Conservation (phyloP, 1,140 invertebrate genomes). For the Manduca sexta region DNA sequence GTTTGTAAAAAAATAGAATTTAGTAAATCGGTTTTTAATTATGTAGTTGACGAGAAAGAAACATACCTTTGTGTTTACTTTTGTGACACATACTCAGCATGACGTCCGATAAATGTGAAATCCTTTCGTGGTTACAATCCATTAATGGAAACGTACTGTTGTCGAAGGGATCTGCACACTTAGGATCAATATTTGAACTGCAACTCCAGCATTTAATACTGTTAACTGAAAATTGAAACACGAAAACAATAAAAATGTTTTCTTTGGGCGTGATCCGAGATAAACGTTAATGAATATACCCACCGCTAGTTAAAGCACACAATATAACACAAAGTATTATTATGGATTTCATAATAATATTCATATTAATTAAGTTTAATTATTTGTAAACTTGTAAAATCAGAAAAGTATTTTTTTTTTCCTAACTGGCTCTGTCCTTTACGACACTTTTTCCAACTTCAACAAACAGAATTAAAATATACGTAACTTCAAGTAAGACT, state of each 20-base stretch:
- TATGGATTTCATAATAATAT: no score
- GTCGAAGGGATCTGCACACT: conserved; percentile 95
- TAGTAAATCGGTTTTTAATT: no score
- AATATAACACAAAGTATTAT: no score
- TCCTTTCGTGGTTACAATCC: conserved; percentile 83
- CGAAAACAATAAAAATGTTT: conserved; percentile 2
- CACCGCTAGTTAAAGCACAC: no score
- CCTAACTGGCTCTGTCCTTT: no score
- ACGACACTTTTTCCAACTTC: no score
- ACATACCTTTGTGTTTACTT: conserved; percentile 90
- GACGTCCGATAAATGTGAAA: conserved; percentile 80
- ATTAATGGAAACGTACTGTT: conserved; percentile 90
- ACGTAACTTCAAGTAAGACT: no score
- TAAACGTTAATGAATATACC: not conserved
- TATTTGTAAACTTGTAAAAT: no score
- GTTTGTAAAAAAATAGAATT: no score
- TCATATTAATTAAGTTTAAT: not conserved
- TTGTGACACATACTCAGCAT: conserved; percentile 92
- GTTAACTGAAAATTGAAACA: conserved; percentile 66
- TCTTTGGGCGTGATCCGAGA: conserved; percentile 39
- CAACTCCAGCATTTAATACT: conserved; percentile 95
- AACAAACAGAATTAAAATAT: no score
- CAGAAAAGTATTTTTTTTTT: no score
- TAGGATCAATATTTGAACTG: conserved; percentile 89
- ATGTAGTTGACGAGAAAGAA: not conserved